Conservation (phyloP, 2,113 vertebrate genomes). For the Mustela nigripes region DNA sequence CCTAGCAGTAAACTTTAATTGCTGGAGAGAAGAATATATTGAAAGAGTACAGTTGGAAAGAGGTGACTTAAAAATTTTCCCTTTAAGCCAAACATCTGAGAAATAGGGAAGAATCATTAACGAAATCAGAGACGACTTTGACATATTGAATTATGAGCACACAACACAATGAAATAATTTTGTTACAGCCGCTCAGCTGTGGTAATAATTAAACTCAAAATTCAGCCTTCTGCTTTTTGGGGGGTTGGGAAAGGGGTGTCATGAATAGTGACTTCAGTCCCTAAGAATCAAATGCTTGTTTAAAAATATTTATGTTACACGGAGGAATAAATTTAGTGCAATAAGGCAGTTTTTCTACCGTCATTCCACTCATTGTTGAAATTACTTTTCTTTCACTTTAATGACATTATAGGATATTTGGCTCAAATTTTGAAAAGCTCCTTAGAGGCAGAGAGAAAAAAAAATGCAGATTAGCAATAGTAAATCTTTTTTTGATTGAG, state of each 20-base stretch:
- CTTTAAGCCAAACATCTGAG: conserved; percentile 65
- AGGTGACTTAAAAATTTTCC: not conserved
- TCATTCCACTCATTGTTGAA: conserved; percentile 70
- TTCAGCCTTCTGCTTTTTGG: not conserved
- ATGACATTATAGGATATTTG: conserved; percentile 71
- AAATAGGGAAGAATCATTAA: conserved; percentile 68
- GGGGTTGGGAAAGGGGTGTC: not conserved
- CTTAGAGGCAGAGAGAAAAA: conserved; percentile 47
- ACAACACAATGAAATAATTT: conserved; percentile 49
- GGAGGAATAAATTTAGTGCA: conserved; percentile 71
- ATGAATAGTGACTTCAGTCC: conserved; percentile 63
- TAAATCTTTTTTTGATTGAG: conserved; percentile 56
- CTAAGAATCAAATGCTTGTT: conserved; percentile 72
- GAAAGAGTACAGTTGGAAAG: conserved; percentile 37
- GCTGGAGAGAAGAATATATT: conserved; percentile 43
- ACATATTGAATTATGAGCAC: conserved; percentile 62
- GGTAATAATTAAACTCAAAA: conserved; percentile 72
- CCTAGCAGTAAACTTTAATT: conserved; percentile 53
- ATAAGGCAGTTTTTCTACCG: conserved; percentile 61
- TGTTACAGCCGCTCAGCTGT: conserved; percentile 56
- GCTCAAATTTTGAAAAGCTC: conserved; percentile 51
- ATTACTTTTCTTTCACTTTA: conserved; percentile 68
- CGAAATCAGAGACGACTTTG: conserved; percentile 59
- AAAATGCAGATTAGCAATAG: conserved; percentile 23
- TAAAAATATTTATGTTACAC: conserved; percentile 73